phyloP scores from a whole-genome alignment of 2,113 vertebrate genomes.

The Acanthochromis polyacanthus region DNA sequence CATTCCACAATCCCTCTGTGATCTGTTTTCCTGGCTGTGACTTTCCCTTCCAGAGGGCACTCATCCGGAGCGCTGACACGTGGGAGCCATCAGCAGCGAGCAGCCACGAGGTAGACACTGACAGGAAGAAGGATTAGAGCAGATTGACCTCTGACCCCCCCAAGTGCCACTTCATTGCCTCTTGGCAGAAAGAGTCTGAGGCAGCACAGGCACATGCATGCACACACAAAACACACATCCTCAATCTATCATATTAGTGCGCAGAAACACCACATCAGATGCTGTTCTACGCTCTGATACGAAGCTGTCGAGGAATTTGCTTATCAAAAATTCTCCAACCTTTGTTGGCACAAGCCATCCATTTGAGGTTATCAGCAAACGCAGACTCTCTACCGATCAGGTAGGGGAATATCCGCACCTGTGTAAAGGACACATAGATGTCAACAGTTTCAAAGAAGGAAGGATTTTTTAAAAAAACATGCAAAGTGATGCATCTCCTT shows the following conservation, averaged over 20 bases:
- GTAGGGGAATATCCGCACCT: conserved; percentile 99
- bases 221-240: conserved; percentile 20
- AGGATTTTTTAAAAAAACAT: conserved; percentile 41
- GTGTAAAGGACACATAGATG: conserved; percentile 69
- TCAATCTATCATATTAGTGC: conserved; percentile 25
- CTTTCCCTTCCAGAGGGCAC: conserved; percentile 76
- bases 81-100: conserved; percentile 79
- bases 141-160: conserved; percentile 79
- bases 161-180: conserved; percentile 80
- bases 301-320: conserved; percentile 27
- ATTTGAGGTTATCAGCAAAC: conserved; percentile 98
- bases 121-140: conserved; percentile 87
- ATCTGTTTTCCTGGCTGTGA: conserved; percentile 74
- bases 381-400: conserved; percentile 98
- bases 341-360: conserved; percentile 99
- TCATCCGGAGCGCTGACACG: conserved; percentile 75
- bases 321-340: conserved; percentile 84
- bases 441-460: conserved; percentile 45
- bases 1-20: conserved; percentile 56
- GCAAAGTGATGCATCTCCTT: conserved; percentile 35
- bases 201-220: conserved; percentile 27
- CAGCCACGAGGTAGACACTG: conserved; percentile 78
- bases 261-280: conserved; percentile 11
- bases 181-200: conserved; percentile 66
- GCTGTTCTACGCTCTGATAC: conserved; percentile 17